phyloP scores from a whole-genome alignment of 2,888 invertebrate genomes.

The Lepetodrilus schrolli region DNA sequence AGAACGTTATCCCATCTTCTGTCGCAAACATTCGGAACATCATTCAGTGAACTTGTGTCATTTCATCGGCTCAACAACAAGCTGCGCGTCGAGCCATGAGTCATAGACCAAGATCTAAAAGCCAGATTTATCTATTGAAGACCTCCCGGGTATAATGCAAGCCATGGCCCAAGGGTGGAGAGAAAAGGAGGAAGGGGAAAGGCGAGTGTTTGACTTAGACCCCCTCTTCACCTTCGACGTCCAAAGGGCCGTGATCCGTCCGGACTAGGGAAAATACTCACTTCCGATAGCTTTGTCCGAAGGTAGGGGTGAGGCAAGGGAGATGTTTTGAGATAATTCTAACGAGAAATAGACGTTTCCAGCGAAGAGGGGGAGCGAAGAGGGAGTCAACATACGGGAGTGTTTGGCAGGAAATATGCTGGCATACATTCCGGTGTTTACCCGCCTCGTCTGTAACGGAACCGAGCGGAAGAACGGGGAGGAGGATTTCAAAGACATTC shows the following conservation, averaged over 20 bases:
- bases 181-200: no score
- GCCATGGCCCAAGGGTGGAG: neutral
- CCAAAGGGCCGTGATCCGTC: neutral
- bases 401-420: constrained; percentile 26
- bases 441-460: neutral
- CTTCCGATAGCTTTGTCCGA: neutral
- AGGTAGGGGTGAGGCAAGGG: neutral
- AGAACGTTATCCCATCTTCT: no score
- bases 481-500: neutral
- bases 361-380: neutral
- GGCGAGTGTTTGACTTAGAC: neutral
- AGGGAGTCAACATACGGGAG: neutral
- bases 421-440: constrained; percentile 18
- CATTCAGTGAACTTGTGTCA: no score
- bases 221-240: neutral
- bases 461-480: neutral
- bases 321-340: constrained; percentile 23
- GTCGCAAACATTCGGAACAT: no score
- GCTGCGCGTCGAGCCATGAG: no score
- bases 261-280: neutral
- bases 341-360: constrained; percentile 16
- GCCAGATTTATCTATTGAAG: no score
- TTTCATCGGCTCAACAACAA: no score
- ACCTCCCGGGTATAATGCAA: neutral
- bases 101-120: no score